phyloP scores from a whole-genome alignment of 2,888 invertebrate genomes.

The Oasisia sp. region DNA sequence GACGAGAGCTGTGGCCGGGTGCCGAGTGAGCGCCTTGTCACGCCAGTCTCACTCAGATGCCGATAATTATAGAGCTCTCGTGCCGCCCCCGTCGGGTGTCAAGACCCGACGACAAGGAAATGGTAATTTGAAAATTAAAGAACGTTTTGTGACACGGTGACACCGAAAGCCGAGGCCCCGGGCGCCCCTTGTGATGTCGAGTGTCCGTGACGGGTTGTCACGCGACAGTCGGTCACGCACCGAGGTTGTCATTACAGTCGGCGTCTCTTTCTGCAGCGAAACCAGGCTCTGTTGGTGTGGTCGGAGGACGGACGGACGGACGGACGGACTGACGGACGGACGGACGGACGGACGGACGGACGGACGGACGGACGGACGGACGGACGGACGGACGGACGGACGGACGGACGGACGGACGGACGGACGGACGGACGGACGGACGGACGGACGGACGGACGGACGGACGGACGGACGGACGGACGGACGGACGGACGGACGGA shows the following conservation, averaged over 20 bases:
- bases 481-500: too few relatives aligned
- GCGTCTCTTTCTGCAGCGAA: not conserved
- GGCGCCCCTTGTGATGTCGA: constrained; percentile 6
- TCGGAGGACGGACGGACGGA: too few relatives aligned
- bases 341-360: too few relatives aligned
- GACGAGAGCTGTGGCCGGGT: not conserved
- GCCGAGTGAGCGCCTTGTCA: not conserved
- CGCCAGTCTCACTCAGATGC: not conserved
- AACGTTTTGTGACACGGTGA: constrained; percentile 5
- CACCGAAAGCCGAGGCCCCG: not conserved
- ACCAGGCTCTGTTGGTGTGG: not conserved
- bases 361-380: too few relatives aligned
- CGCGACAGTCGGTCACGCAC: not conserved
- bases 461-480: too few relatives aligned
- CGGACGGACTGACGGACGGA: too few relatives aligned
- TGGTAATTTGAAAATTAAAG: constrained; percentile 11
- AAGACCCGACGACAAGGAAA: constrained; percentile 6
- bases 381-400: too few relatives aligned
- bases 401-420: too few relatives aligned
- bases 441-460: too few relatives aligned
- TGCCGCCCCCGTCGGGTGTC: constrained; percentile 4
- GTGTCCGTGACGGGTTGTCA: not conserved
- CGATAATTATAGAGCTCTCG: not conserved
- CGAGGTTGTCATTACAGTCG: not conserved
- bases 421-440: too few relatives aligned